phyloP scores from a whole-genome alignment of 2,888 invertebrate species.

The Ypsolopha scabrella region DNA sequence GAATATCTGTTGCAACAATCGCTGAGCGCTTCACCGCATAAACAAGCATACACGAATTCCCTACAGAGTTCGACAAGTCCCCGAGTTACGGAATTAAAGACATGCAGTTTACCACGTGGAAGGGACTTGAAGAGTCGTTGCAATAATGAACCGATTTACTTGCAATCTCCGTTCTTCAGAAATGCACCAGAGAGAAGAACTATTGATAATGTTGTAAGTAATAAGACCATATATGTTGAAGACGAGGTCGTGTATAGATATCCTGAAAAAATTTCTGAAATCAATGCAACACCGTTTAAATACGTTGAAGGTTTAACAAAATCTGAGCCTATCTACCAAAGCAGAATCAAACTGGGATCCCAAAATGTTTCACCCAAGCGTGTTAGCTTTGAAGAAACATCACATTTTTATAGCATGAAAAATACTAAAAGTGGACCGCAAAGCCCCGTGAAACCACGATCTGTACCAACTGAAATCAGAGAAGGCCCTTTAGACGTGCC shows the following conservation, averaged over 20 bases:
- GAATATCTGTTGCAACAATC: conserved; percentile 50
- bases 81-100: conserved; percentile 28
- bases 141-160: conserved; percentile 27
- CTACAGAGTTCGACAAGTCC: conserved; percentile 34
- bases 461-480: no score
- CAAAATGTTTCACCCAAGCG: conserved; percentile 22
- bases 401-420: background rate
- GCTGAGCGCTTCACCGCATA: conserved; percentile 16
- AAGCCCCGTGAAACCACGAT: background rate
- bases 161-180: conserved; percentile 32
- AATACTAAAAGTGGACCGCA: background rate
- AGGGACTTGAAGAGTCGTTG: conserved; percentile 24
- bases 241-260: conserved; percentile 39
- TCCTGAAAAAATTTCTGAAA: conserved; percentile 26
- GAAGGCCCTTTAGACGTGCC: conserved; percentile 12
- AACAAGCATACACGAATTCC: conserved; percentile 21
- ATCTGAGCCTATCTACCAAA: conserved; percentile 16
- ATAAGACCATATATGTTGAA: conserved; percentile 20
- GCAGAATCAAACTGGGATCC: no score
- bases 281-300: background rate
- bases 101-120: conserved; percentile 42
- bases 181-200: conserved; percentile 45
- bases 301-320: conserved; percentile 14
- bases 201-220: conserved; percentile 34
- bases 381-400: conserved; percentile 39